phyloP scores from a whole-genome alignment of 2,113 vertebrate genomes.

The Taxidea taxus region DNA sequence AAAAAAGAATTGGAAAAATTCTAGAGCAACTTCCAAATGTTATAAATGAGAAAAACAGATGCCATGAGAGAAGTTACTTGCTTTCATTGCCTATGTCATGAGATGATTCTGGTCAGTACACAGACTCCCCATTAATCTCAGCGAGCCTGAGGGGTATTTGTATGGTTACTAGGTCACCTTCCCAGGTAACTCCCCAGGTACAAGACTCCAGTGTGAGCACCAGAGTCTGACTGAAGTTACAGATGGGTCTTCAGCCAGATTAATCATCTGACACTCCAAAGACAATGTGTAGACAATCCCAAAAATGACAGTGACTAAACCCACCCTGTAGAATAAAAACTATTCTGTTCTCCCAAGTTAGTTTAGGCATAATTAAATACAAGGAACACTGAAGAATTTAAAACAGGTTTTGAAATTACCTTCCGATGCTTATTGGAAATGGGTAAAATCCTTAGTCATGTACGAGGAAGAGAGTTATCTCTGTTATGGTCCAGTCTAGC shows the following conservation, averaged over 20 bases:
- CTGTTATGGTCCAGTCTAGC: neutral
- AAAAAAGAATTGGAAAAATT: neutral
- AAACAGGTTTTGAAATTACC: neutral
- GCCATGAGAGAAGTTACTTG: neutral
- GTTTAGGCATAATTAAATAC: constrained; percentile 44
- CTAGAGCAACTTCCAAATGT: neutral
- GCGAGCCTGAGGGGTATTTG: neutral
- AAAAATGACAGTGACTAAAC: neutral
- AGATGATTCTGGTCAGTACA: neutral
- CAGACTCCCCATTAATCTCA: neutral
- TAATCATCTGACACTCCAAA: neutral
- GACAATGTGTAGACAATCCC: neutral
- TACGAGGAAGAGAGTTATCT: neutral
- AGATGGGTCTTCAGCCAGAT: neutral
- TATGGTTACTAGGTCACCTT: neutral
- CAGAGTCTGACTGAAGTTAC: neutral
- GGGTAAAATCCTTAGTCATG: constrained; percentile 41
- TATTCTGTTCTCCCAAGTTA: neutral
- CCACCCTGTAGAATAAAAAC: neutral
- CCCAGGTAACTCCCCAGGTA: neutral
- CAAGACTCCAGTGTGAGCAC: neutral
- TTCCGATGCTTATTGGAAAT: neutral
- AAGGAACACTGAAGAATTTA: neutral
- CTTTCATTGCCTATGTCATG: neutral
- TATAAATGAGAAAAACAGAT: neutral